Evolutionary conservation across 1,140 invertebrate genomes (phyloP), one percentile per base, ranked within the genome.

Genomic region (Hypothenemus hampei): DNA sequence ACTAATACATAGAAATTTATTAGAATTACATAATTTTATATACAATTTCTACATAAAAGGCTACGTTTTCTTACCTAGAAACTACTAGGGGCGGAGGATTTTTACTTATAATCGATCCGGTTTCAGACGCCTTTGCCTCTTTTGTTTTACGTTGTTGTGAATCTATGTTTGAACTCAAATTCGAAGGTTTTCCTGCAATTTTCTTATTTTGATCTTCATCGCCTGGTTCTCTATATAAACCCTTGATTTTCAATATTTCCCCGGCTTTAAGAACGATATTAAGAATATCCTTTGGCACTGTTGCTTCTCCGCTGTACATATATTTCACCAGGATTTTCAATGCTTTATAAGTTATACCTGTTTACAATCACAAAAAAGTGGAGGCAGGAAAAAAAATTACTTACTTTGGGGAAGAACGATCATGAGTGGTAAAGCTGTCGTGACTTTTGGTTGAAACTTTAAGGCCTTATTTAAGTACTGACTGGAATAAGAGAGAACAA

Each of bases 261-360:
- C 87, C 87, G 0, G 86, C 87, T 67, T 85, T 83, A 31, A 91
- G 63, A 1, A 89, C 86, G 47, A 80, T 82, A 61, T 87, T 85
- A 36, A 91, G 66, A 20, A 89, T 85, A 65, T 89, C 86, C 70
- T 89, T 88, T 48, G 85, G 87, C 5, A 91, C 87, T 15, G 87
- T 91, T 20, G 87, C 86, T 73, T 91, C 87, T 2, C 87, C 87
- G 70, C 77, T 69, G 71, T 91, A 89, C 86, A 90, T 90, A 66
- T 91, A 91, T 65, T 89, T 59, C n/a, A 89, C 82, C 1, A 91
- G 74, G 44, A 87, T 86, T 68, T 86, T 86, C 47, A 91, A 71
- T 2, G 86, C 87, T 52, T 84, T 80, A 47, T 86, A 85, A 15
- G 81, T 85, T 43, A 89, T 85, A 66, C 89, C 47, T 49, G 22